Conservation (phyloP, 2,113 vertebrate genomes). For the Quiscalus mexicanus region DNA sequence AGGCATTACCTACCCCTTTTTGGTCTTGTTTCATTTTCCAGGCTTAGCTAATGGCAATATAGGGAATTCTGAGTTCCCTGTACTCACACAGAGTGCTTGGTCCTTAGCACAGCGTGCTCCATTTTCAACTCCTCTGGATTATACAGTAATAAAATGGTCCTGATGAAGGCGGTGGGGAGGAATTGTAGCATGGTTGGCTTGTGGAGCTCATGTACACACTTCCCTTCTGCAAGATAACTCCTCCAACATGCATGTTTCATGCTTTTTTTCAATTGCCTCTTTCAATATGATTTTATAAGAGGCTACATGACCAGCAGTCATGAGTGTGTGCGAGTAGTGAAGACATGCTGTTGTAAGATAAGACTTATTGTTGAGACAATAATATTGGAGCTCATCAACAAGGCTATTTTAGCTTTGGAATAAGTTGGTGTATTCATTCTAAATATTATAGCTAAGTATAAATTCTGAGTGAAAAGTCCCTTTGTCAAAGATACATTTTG, state of each 20-base stretch:
- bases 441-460: background rate
- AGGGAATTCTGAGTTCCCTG: background rate
- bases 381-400: background rate
- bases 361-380: background rate
- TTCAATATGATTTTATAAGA: background rate
- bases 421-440: background rate
- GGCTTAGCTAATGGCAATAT: background rate
- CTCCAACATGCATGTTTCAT: background rate
- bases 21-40: background rate
- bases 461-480: background rate
- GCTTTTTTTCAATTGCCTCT: background rate
- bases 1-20: background rate
- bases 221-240: background rate
- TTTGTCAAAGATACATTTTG: background rate
- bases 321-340: background rate
- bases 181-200: background rate
- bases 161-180: background rate
- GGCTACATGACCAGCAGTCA: background rate
- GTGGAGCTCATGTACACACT: background rate
- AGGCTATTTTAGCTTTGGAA: background rate
- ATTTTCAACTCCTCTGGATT: background rate
- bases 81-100: background rate
- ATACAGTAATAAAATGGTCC: background rate
- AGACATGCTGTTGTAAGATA: background rate
- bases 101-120: background rate